These are phyloP conservation scores for Malacosoma neustria DNA, from an alignment of 2,888 invertebrate species.

Conservation along the genomic window DNA sequence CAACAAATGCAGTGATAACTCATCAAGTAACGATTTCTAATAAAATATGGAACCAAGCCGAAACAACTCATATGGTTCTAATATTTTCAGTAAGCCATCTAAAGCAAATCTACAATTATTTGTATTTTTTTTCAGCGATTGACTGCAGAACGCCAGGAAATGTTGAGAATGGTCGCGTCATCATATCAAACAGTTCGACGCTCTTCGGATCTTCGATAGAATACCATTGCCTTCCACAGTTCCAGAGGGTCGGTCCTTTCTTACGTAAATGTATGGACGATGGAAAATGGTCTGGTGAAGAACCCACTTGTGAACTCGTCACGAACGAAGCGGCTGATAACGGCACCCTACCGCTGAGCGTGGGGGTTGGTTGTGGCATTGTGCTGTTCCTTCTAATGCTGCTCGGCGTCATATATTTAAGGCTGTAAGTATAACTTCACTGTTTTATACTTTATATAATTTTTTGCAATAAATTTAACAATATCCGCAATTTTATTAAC, in stretches of 20 bases:
- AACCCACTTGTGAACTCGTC: slow-evolving; percentile 85
- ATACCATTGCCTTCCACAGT: slow-evolving; percentile 92
- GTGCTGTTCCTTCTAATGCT: slow-evolving; percentile 86
- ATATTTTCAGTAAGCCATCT: slow-evolving; percentile 85
- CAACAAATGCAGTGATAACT: too few species aligned
- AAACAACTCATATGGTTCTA: too few species aligned
- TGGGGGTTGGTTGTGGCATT: slow-evolving; percentile 89
- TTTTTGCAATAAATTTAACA: too few species aligned
- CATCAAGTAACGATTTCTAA: too few species aligned
- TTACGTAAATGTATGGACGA: slow-evolving; percentile 88
- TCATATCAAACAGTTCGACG: slow-evolving; percentile 89
- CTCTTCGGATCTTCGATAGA: slow-evolving; percentile 89
- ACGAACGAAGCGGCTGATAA: slow-evolving; percentile 82
- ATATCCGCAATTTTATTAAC: too few species aligned
- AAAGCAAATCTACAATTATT: slow-evolving; percentile 54
- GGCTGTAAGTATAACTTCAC: slow-evolving; percentile 80
- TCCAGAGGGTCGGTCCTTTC: slow-evolving; percentile 86
- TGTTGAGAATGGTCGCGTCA: slow-evolving; percentile 90
- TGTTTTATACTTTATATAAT: background rate
- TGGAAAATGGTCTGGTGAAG: slow-evolving; percentile 90
- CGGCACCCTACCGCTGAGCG: slow-evolving; percentile 84
- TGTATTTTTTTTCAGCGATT: slow-evolving; percentile 79
- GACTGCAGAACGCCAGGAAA: slow-evolving; percentile 87
- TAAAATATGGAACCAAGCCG: too few species aligned
- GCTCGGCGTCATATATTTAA: slow-evolving; percentile 85